These are phyloP conservation scores for Melanostoma scalare DNA, from an alignment of 2,888 invertebrate species.

Conservation along the genomic window DNA sequence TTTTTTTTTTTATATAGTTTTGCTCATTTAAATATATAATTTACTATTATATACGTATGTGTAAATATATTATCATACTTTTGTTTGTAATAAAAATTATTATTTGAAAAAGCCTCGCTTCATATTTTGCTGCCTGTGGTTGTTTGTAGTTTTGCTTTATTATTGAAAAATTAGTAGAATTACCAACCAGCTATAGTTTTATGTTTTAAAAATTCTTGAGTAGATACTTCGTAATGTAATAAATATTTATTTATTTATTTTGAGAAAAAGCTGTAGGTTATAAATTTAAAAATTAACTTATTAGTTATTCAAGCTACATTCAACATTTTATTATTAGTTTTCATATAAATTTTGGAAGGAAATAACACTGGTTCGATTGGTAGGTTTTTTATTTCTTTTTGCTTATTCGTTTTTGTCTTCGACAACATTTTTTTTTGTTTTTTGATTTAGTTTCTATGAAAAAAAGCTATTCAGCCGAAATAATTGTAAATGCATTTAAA, in stretches of 20 bases:
- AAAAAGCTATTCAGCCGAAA: slow-evolving; percentile 46
- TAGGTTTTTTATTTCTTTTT: slow-evolving; percentile 13
- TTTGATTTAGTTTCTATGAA: slow-evolving; percentile 43
- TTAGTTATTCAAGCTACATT: slow-evolving; percentile 49
- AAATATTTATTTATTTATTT: slow-evolving; percentile 30
- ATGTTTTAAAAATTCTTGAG: not conserved
- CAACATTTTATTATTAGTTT: slow-evolving; percentile 41
- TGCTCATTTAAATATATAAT: slow-evolving; percentile 70
- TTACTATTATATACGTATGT: slow-evolving; percentile 68
- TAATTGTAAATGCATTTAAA: slow-evolving; percentile 49
- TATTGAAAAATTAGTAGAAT: slow-evolving; percentile 32
- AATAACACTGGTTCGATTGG: slow-evolving; percentile 59
- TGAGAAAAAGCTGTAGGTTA: slow-evolving; percentile 41
- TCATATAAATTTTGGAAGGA: slow-evolving; percentile 42
- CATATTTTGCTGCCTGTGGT: slow-evolving; percentile 58
- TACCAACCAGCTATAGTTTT: slow-evolving; percentile 26
- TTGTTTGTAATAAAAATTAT: slow-evolving; percentile 64
- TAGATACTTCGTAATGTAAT: slow-evolving; percentile 22
- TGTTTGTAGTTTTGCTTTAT: slow-evolving; percentile 5
- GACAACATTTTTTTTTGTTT: slow-evolving; percentile 49
- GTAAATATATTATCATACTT: slow-evolving; percentile 67
- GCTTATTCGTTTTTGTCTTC: slow-evolving; percentile 44
- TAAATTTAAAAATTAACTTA: slow-evolving; percentile 39
- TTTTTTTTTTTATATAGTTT: slow-evolving; percentile 56
- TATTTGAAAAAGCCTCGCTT: slow-evolving; percentile 65